Evolutionary conservation across 1,140 invertebrate species (phyloP).

Genomic region (Drosophila simulans): DNA sequence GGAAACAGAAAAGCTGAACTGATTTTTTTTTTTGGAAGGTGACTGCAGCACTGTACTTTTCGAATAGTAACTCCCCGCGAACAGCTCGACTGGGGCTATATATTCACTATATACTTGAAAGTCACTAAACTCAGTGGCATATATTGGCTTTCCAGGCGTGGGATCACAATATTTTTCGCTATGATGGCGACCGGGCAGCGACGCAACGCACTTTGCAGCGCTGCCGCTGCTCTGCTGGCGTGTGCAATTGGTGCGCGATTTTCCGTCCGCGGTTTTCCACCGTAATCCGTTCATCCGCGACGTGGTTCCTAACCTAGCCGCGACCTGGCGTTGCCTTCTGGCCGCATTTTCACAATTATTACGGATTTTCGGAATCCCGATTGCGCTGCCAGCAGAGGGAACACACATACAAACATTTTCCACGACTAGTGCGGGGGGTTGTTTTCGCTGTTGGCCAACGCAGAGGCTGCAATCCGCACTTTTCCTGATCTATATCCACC

Average conservation of each 20-base stretch:
- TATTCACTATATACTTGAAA: too few relatives aligned
- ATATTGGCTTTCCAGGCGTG: slow-evolving; percentile 8
- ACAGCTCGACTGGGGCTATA: too few relatives aligned
- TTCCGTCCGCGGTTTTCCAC: slow-evolving; percentile 8
- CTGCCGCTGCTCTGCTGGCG: slow-evolving; percentile 27
- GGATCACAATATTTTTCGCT: slow-evolving; percentile 57
- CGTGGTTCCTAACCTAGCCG: slow-evolving; percentile 9
- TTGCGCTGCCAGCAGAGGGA: slow-evolving; percentile 59
- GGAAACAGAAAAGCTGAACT: slow-evolving; percentile 4
- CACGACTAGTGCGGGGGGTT: slow-evolving; percentile 75
- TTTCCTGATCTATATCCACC: slow-evolving; percentile 31
- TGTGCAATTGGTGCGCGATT: slow-evolving; percentile 33
- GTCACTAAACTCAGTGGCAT: too few relatives aligned
- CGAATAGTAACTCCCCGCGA: slow-evolving; percentile 11
- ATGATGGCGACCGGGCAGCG: slow-evolving; percentile 77
- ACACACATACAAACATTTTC: slow-evolving; percentile 72
- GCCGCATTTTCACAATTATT: slow-evolving; percentile 68
- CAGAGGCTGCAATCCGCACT: slow-evolving; percentile 31
- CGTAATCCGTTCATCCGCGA: slow-evolving; percentile 10
- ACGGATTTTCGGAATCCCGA: slow-evolving; percentile 35
- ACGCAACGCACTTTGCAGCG: slow-evolving; percentile 74
- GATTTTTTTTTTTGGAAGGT: slow-evolving; percentile 33
- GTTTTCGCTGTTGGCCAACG: slow-evolving; percentile 56
- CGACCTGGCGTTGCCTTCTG: slow-evolving; percentile 15
- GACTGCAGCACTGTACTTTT: slow-evolving; percentile 77